These are phyloP conservation scores for Macrotus californicus DNA, from an alignment of 2,113 vertebrate species.

Conservation along the genomic window DNA sequence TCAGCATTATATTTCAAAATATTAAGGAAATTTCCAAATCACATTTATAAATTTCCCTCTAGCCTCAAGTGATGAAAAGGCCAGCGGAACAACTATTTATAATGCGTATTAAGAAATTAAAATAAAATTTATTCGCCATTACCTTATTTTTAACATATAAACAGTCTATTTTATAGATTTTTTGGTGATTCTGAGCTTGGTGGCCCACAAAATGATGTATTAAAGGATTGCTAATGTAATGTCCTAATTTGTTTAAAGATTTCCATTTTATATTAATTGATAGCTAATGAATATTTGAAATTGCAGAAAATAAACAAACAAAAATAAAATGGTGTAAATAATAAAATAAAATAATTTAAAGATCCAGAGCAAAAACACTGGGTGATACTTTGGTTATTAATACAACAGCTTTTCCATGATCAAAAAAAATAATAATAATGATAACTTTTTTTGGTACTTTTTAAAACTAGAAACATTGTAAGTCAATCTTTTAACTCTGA, in stretches of 20 bases:
- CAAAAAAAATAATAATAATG: background rate
- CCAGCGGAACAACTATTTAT: constrained; percentile 28
- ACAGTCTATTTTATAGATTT: constrained; percentile 47
- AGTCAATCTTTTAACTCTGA: constrained; percentile 27
- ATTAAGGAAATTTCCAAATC: constrained; percentile 35
- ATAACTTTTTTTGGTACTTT: background rate
- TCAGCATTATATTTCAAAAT: constrained; percentile 20
- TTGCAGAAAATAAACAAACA: background rate
- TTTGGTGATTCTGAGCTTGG: constrained; percentile 41
- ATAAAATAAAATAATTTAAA: background rate
- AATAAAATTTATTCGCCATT: constrained; percentile 47
- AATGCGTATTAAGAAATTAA: constrained; percentile 40
- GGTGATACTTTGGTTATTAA: background rate
- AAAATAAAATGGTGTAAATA: constrained; percentile 33
- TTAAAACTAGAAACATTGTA: background rate
- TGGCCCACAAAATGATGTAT: background rate
- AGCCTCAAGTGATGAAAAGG: constrained; percentile 35
- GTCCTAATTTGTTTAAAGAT: constrained; percentile 24
- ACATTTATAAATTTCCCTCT: constrained; percentile 31
- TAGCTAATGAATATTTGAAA: constrained; percentile 35
- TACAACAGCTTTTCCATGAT: background rate
- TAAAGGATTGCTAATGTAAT: constrained; percentile 27
- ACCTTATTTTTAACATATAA: background rate
- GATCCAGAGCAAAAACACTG: background rate
- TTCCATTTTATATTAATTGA: constrained; percentile 41